phyloP scores from a whole-genome alignment of 2,113 vertebrate species.

The Chitala chitala region DNA sequence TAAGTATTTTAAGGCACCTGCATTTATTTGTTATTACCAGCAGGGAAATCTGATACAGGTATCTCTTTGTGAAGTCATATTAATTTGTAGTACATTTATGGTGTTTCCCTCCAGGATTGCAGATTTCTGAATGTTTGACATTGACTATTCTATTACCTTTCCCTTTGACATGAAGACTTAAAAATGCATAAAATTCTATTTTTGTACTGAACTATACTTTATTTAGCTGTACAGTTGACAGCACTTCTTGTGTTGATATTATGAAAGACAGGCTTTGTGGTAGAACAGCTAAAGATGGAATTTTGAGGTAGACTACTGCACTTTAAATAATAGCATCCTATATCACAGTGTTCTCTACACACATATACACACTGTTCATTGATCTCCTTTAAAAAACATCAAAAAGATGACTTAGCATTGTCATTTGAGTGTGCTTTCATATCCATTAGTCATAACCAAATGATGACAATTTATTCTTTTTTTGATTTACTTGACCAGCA shows the following conservation, averaged over 20 bases:
- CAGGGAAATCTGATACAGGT: too few relatives aligned
- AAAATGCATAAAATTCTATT: too few relatives aligned
- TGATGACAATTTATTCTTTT: background rate
- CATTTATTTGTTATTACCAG: too few relatives aligned
- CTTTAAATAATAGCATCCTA: background rate
- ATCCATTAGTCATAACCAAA: slow-evolving; percentile 1
- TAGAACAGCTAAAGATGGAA: background rate
- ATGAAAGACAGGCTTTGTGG: background rate
- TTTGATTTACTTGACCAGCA: too few relatives aligned
- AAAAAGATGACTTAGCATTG: background rate
- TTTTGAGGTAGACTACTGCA: background rate
- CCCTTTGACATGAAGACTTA: too few relatives aligned
- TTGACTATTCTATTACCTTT: too few relatives aligned
- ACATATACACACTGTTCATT: background rate
- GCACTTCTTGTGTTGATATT: background rate
- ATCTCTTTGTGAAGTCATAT: too few relatives aligned
- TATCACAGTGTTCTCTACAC: background rate
- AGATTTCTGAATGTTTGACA: too few relatives aligned
- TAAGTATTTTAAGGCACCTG: too few relatives aligned
- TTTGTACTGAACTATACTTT: background rate
- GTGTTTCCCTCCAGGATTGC: too few relatives aligned
- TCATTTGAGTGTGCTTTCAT: background rate
- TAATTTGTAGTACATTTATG: too few relatives aligned
- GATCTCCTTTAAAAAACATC: background rate
- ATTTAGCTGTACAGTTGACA: too few relatives aligned